phyloP scores from a whole-genome alignment of 2,113 vertebrate genomes.

The Ibidorhyncha struthersii region DNA sequence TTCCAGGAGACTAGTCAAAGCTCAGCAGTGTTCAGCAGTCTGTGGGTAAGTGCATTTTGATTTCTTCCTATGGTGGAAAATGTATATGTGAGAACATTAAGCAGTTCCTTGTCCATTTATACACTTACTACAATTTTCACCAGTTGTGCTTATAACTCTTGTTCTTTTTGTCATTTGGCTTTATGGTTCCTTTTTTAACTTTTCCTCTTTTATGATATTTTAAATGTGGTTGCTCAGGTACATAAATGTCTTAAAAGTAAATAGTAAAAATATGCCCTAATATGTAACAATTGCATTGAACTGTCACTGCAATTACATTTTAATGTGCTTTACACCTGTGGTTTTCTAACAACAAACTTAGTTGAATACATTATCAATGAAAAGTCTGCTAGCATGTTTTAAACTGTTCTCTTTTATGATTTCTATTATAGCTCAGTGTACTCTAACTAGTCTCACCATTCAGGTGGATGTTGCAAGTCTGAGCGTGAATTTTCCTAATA shows the following conservation, averaged over 20 bases:
- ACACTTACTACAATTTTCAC: background rate
- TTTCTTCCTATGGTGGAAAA: constrained; percentile 36
- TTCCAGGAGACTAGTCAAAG: constrained; percentile 18
- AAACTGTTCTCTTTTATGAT: background rate
- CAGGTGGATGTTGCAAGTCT: background rate
- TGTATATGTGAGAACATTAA: background rate
- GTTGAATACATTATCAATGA: constrained; percentile 28
- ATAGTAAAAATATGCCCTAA: background rate
- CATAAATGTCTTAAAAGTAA: constrained; percentile 21
- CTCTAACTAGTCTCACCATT: background rate
- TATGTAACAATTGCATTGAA: constrained; percentile 1
- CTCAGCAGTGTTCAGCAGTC: constrained; percentile 3
- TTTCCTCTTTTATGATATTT: background rate
- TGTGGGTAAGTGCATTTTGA: constrained; percentile 18
- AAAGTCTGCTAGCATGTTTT: constrained; percentile 25
- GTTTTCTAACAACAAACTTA: constrained; percentile 53
- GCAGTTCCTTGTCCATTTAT: background rate
- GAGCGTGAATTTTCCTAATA: constrained; percentile 27
- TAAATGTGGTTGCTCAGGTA: background rate
- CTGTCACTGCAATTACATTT: background rate
- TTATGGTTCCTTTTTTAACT: background rate
- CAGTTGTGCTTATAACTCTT: background rate
- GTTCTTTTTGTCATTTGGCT: background rate
- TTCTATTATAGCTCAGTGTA: constrained; percentile 19
- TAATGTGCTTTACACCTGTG: constrained; percentile 30